These are phyloP conservation scores for Zaprionus nigranus DNA, from an alignment of 1,140 invertebrate genomes.

Conservation along the genomic window DNA sequence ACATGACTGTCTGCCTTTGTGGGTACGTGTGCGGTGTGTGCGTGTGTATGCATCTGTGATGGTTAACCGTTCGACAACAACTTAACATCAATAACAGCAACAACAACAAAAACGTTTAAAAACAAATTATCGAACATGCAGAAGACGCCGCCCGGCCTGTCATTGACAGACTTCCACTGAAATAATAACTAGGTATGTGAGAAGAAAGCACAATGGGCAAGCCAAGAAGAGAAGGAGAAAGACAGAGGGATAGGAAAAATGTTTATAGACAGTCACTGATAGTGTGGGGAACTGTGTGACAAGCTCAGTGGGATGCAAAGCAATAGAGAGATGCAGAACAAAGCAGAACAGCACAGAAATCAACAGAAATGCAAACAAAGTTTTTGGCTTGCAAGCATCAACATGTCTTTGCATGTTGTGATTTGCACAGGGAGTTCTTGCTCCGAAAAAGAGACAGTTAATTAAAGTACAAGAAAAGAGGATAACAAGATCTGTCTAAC, in stretches of 20 bases:
- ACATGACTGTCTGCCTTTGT: background rate
- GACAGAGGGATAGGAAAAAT: constrained; percentile 14
- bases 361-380: background rate
- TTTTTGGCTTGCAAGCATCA: background rate
- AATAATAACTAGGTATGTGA: constrained; percentile 59
- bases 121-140: constrained; percentile 80
- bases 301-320: constrained; percentile 32
- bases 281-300: constrained; percentile 42
- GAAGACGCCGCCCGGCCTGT: constrained; percentile 56
- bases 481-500: background rate
- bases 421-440: background rate
- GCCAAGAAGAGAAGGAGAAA: constrained; percentile 1
- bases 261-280: constrained; percentile 65
- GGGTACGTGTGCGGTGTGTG: too few relatives aligned
- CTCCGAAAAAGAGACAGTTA: constrained; percentile 7
- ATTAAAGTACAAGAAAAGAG: constrained; percentile 5
- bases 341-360: background rate
- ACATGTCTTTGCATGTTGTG: constrained; percentile 2
- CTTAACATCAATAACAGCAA: constrained; percentile 56
- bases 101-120: constrained; percentile 66
- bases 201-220: constrained; percentile 16
- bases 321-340: constrained; percentile 1
- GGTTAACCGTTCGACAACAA: constrained; percentile 64
- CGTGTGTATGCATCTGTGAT: constrained; percentile 58
- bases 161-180: constrained; percentile 63